phyloP scores from a whole-genome alignment of 2,113 vertebrate species.

The Seriola quinqueradiata region DNA sequence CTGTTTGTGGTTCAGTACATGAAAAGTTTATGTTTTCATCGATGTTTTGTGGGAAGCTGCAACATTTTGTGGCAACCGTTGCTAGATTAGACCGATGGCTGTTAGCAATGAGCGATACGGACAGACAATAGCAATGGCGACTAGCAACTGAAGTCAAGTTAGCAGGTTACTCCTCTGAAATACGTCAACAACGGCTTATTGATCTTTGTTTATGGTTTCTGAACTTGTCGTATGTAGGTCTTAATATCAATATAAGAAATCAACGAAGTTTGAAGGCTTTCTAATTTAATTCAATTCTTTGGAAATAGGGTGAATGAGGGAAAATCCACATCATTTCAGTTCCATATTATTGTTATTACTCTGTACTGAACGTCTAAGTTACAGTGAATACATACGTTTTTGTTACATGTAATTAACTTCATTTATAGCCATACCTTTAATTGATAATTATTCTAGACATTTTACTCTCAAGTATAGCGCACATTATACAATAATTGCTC shows the following conservation, averaged over 20 bases:
- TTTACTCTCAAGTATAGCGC: no score
- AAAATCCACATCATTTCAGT: background rate
- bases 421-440: no score
- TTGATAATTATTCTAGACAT: background rate
- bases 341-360: background rate
- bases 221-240: background rate
- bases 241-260: background rate
- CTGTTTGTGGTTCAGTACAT: background rate
- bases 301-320: background rate
- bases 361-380: background rate
- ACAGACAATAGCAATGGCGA: constrained; percentile 51
- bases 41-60: background rate
- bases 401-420: background rate
- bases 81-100: constrained; percentile 32
- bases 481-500: no score
- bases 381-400: background rate
- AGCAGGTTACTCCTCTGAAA: background rate
- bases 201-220: background rate
- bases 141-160: constrained; percentile 53
- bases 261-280: background rate
- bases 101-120: constrained; percentile 29
- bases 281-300: background rate
- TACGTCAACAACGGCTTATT: background rate
- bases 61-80: constrained; percentile 64
- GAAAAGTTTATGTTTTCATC: constrained; percentile 1